A percentile compares a stretch with the other conserved stretches of the same genome.
Conservation (phyloP, 2,113 vertebrate genomes). For the Puntigrus tetrazona region DNA sequence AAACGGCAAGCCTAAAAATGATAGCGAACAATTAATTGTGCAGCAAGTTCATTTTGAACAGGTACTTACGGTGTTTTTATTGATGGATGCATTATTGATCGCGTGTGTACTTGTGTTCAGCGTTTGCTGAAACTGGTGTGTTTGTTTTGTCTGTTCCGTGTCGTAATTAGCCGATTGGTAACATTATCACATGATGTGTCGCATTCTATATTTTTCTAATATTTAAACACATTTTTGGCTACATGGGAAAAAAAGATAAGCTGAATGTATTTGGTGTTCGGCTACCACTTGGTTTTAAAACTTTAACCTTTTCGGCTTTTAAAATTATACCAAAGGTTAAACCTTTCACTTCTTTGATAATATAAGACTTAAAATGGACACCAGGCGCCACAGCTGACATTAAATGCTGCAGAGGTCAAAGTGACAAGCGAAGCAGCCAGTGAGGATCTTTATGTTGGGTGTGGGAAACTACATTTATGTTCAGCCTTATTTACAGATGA, state of each 20-base stretch:
- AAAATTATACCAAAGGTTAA: conserved; percentile 11
- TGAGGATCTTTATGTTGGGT: conserved; percentile 23
- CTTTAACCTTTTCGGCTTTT: background rate
- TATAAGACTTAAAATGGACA: conserved; percentile 37
- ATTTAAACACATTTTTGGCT: background rate
- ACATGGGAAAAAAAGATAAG: background rate
- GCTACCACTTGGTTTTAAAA: background rate
- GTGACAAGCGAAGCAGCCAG: conserved; percentile 18
- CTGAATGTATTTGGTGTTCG: background rate
- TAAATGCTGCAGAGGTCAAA: conserved; percentile 31
- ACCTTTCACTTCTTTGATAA: conserved; percentile 4
- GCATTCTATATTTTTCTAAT: background rate
- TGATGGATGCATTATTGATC: background rate
- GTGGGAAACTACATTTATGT: conserved; percentile 24
- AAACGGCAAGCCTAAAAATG: background rate
- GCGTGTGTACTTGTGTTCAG: conserved; percentile 16
- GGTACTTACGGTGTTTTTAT: conserved; percentile 26
- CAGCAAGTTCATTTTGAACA: background rate
- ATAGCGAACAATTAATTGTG: background rate
- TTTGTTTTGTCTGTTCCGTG: background rate
- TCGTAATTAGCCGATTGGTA: background rate
- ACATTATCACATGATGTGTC: background rate
- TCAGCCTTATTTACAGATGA: background rate
- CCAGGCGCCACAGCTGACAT: conserved; percentile 17
- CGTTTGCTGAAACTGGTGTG: background rate